phyloP scores from a whole-genome alignment of 2,888 invertebrate species.

The Serripes groenlandicus region DNA sequence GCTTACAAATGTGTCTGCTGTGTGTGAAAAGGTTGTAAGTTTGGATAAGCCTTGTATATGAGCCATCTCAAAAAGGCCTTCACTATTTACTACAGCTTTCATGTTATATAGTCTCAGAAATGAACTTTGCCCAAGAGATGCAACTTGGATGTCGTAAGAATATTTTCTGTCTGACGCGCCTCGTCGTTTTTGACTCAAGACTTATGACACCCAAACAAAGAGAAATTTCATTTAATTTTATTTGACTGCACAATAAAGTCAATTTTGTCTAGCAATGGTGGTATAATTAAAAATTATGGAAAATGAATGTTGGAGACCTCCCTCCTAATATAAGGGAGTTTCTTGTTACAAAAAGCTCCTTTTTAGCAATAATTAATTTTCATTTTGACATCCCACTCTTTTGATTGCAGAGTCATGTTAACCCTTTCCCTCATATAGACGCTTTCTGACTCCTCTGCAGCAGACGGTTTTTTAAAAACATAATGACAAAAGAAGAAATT shows the following conservation, averaged over 20 bases:
- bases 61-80: no score
- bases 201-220: slow-evolving; percentile 51
- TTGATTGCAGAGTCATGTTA: neutral
- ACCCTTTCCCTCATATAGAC: neutral
- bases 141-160: no score
- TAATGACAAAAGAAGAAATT: neutral
- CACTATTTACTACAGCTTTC: no score
- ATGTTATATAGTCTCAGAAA: no score
- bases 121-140: no score
- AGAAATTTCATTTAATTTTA: slow-evolving; percentile 49
- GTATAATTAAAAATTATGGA: neutral
- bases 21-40: no score
- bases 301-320: neutral
- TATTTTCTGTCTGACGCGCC: no score
- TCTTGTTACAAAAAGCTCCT: neutral
- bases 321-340: neutral
- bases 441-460: neutral
- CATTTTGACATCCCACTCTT: neutral
- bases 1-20: no score
- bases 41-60: no score
- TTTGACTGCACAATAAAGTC: slow-evolving; percentile 18
- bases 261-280: slow-evolving; percentile 18
- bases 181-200: slow-evolving; percentile 12
- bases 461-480: neutral
- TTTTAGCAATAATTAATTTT: neutral